phyloP scores from a whole-genome alignment of 1,140 invertebrate species.

The Diachasmimorpha longicaudata region DNA sequence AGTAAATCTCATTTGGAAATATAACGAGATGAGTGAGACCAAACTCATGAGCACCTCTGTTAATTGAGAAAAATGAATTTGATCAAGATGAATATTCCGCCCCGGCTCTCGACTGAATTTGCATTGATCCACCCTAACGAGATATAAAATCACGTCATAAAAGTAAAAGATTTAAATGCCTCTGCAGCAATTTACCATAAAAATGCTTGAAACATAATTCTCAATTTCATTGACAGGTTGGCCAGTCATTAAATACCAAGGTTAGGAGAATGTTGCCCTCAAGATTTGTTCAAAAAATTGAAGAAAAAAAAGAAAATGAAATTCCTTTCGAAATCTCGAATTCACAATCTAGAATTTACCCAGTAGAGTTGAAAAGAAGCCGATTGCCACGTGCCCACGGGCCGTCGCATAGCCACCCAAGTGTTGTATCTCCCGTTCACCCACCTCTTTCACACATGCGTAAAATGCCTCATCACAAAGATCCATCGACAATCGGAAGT shows the following conservation, averaged over 20 bases:
- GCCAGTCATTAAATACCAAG: background rate
- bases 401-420: background rate
- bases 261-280: background rate
- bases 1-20: too few relatives aligned
- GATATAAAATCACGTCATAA: background rate
- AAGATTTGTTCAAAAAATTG: background rate
- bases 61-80: background rate
- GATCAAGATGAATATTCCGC: background rate
- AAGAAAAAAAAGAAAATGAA: too few relatives aligned
- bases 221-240: background rate
- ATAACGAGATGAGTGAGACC: background rate
- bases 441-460: slow-evolving; percentile 1
- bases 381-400: background rate
- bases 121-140: background rate
- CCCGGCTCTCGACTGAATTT: background rate
- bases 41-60: background rate
- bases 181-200: background rate
- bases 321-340: background rate
- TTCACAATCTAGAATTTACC: background rate
- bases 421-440: background rate
- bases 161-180: background rate
- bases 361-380: background rate
- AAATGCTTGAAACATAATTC: background rate
- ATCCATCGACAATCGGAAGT: slow-evolving; percentile 6
- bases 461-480: background rate